Evolutionary conservation across 2,797 vertebrate species (phyloP).

Genomic region (Tachyglossus aculeatus): DNA sequence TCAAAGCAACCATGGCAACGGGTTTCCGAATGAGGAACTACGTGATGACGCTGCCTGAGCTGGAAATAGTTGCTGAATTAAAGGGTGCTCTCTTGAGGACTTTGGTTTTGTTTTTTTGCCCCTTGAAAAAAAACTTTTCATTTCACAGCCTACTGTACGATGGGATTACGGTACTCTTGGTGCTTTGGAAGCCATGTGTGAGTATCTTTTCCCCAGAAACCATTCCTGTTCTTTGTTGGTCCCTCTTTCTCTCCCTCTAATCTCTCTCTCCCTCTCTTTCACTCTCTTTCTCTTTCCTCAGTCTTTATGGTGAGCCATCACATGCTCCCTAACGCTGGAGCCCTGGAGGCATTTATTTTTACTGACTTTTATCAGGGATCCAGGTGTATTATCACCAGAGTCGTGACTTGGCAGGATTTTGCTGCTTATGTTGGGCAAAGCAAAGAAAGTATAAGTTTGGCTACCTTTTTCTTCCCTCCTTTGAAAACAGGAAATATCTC

Average conservation of each 20-base stretch:
- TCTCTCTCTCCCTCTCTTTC: background rate
- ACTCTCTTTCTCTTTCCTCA: background rate
- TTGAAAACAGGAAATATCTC: too few relatives aligned
- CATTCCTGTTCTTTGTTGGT: background rate
- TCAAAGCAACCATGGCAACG: conserved; percentile 10
- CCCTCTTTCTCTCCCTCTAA: background rate
- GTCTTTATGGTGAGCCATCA: too few relatives aligned
- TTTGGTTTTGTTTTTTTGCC: background rate
- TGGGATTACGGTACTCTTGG: conserved; percentile 49
- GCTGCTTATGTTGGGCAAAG: too few relatives aligned
- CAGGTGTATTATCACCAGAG: too few relatives aligned
- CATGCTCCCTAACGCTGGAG: too few relatives aligned
- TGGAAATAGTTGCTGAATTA: conserved; percentile 5
- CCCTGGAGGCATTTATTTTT: too few relatives aligned
- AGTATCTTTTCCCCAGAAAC: conserved; percentile 20
- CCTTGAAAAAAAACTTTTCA: too few relatives aligned
- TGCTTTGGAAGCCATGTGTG: conserved; percentile 29
- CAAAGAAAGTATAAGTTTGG: too few relatives aligned
- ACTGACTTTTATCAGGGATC: too few relatives aligned
- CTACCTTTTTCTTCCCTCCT: too few relatives aligned
- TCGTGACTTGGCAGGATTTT: too few relatives aligned
- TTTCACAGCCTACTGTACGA: conserved; percentile 10
- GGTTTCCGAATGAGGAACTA: conserved; percentile 45
- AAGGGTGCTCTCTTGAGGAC: background rate
- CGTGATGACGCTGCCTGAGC: conserved; percentile 18